Percentiles rank a stretch among this genome's conserved stretches.
Evolutionary conservation across 2,888 invertebrate species (phyloP).

Genomic region (Hypselothyrea guttata): DNA sequence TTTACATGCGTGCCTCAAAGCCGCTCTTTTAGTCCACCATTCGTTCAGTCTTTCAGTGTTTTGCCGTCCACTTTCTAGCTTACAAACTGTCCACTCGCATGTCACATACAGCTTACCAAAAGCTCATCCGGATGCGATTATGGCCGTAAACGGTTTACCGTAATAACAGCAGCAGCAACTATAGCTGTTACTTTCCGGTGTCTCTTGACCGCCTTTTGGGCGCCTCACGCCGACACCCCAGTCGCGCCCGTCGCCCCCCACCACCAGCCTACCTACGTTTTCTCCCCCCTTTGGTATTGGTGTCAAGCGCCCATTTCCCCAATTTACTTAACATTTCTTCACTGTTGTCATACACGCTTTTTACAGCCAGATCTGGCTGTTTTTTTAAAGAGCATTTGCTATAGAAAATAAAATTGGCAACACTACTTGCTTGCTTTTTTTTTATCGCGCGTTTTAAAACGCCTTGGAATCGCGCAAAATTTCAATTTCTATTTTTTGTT

Average conservation of each 20-base stretch:
- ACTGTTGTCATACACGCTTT: constrained; percentile 14
- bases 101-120: constrained; percentile 19
- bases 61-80: too few relatives aligned
- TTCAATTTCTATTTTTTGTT: constrained; percentile 8
- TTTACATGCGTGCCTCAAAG: constrained; percentile 27
- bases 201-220: constrained; percentile 29
- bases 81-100: neutral
- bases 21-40: too few relatives aligned
- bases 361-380: constrained; percentile 2
- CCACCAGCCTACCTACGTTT: too few relatives aligned
- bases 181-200: constrained; percentile 54
- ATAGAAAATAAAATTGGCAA: too few relatives aligned
- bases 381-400: too few relatives aligned
- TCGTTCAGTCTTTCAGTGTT: neutral
- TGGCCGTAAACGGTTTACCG: constrained; percentile 59
- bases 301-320: constrained; percentile 75
- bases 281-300: constrained; percentile 40
- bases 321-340: constrained; percentile 62
- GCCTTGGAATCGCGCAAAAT: constrained; percentile 24
- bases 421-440: constrained; percentile 26
- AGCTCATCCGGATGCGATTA: constrained; percentile 68
- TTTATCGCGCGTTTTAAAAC: constrained; percentile 10
- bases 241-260: constrained; percentile 8
- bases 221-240: constrained; percentile 7
- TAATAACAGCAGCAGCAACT: constrained; percentile 26